Base-by-base conservation (phyloP, 1,140 invertebrate species). In the Drosophila pseudoobscura region DNA sequence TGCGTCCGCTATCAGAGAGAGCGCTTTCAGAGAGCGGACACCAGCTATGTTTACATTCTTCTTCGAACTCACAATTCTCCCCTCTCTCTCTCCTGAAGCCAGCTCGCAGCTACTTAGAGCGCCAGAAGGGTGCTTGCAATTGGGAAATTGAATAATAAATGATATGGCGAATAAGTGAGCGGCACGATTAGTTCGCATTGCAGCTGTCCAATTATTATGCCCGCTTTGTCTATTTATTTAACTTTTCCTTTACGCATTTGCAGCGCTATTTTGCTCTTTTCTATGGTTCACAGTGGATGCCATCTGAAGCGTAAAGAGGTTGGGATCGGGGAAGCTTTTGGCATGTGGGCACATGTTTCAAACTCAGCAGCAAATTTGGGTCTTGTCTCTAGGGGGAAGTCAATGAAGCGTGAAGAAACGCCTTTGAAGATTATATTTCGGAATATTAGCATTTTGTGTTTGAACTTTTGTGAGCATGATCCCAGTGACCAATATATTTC, bases 161-260 rank as follows among this genome's bases (percentile, higher is more conserved):
- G n/a, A 46, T 63, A 15, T 65, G 73, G 58, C 61, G 68, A 66
- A 73, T 65, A 39, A 11, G 35, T 39, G 35, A 39, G 35, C 56
- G 64, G 13, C 22, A 62, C 55, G 60, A 73, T 52, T 58, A 68
- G 54, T 56, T 65, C 29, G 7, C 57, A 17, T 49, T 46, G 57
- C 79, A 79, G 71, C 75, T 83, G 79, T 63, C 76, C 61, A 84
- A 84, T 79, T 84, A 75, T 79, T 68, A 46, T 49, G 15, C 47
- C 43, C 22, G 3, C 11, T 58, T 31, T 47, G 55, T 64, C 17
- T 26, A 26, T 26, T 26, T 52, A n/a, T 76, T 76, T 69, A 17
- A 13, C 49, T 17, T 41, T 41, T 47, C 52, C 73, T 78, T 68
- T 68, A 58, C 73, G 62, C 46, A 63, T 46, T 57, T 39, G 15